phyloP scores from a whole-genome alignment of 2,113 vertebrate genomes.

The Numida meleagris region DNA sequence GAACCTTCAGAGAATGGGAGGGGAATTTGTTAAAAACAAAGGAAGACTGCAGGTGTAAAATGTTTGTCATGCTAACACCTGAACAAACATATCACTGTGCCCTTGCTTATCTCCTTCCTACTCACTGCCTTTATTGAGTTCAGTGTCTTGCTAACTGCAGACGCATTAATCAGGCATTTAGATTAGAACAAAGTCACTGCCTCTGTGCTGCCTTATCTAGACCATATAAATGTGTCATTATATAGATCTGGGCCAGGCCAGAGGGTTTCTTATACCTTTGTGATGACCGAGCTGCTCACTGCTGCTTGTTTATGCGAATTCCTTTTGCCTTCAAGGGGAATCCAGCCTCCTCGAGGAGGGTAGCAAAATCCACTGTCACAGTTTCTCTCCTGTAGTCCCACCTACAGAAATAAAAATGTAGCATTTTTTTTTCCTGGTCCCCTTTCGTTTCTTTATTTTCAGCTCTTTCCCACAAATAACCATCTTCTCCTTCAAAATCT shows the following conservation, averaged over 20 bases:
- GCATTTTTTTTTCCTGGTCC: not conserved
- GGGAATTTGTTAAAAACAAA: not conserved
- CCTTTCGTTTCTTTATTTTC: not conserved
- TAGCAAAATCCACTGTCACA: not conserved
- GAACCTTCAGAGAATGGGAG: not conserved
- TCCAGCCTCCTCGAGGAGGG: not conserved
- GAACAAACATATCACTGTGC: conserved; percentile 4
- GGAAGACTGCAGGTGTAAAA: conserved; percentile 33
- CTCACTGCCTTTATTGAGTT: conserved; percentile 15
- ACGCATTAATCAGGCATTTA: not conserved
- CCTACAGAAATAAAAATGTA: not conserved
- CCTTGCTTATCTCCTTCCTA: conserved; percentile 52
- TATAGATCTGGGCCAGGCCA: not conserved
- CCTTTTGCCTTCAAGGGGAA: not conserved
- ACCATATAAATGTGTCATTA: not conserved
- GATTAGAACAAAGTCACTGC: conserved; percentile 10
- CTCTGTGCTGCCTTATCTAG: conserved; percentile 14
- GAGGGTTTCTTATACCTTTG: not conserved
- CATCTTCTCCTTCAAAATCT: not conserved
- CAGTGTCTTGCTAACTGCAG: conserved; percentile 15
- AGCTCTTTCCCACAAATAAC: not conserved
- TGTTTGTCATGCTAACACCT: conserved; percentile 46
- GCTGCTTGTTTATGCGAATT: conserved; percentile 17
- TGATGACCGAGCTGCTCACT: not conserved
- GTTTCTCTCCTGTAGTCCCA: not conserved